Evolutionary conservation across 2,888 invertebrate genomes (phyloP).

Genomic region (Troides aeacus): DNA sequence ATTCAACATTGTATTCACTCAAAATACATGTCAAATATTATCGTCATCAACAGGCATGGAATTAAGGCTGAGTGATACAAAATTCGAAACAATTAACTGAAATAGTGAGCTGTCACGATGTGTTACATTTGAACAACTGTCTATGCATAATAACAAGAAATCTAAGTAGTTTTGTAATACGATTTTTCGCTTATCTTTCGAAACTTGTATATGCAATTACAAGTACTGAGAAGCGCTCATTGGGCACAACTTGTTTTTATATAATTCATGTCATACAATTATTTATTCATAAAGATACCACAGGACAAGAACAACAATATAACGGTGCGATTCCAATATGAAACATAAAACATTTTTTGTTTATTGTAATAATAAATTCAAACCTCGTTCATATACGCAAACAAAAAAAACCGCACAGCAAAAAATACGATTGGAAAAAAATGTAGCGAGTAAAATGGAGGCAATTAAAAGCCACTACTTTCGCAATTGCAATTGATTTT

Average conservation of each 20-base stretch:
- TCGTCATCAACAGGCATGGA: too few relatives aligned
- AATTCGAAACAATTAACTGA: too few relatives aligned
- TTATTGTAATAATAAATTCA: constrained; percentile 28
- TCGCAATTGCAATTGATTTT: constrained; percentile 27
- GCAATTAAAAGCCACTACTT: constrained; percentile 30
- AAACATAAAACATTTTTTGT: constrained; percentile 5
- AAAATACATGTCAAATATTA: too few relatives aligned
- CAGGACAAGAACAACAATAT: background rate
- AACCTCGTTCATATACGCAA: constrained; percentile 22
- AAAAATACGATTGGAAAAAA: constrained; percentile 27
- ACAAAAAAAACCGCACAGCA: constrained; percentile 22
- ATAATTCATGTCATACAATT: background rate
- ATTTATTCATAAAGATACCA: background rate
- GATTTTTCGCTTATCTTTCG: too few relatives aligned
- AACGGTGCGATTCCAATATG: background rate
- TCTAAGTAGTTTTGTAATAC: too few relatives aligned
- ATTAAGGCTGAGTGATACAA: too few relatives aligned
- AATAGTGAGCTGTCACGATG: too few relatives aligned
- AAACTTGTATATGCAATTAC: too few relatives aligned
- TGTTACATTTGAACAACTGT: too few relatives aligned
- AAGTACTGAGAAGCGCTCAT: too few relatives aligned
- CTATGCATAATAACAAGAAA: too few relatives aligned
- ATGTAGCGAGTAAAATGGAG: constrained; percentile 27
- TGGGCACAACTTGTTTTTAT: background rate
- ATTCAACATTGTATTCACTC: too few relatives aligned